Evolutionary conservation across 2,797 vertebrate genomes (phyloP), one percentile per base, ranked within the genome.

Genomic region (Chrysolophus pictus): DNA sequence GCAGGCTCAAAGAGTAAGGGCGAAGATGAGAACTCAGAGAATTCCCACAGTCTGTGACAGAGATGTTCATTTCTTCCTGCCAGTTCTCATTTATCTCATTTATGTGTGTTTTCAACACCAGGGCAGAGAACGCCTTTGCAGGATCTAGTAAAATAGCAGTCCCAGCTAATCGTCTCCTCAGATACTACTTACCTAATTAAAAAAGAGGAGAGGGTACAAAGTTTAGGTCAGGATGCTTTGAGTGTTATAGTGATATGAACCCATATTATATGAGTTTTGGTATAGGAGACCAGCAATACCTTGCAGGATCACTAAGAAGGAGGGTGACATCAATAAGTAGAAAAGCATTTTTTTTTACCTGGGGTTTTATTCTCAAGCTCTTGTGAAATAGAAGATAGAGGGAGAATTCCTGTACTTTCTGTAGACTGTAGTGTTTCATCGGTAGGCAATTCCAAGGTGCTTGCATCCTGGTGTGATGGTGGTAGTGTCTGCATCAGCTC

Each of bases 341-440:
- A 78, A 94, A 62, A 62, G 35, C 82, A 42, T 6, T 16, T 78
- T n/a, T 6, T 26, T 60, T 94, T 92, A 94, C 94, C 93, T 90
- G 21, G 14, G 3, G 11, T 68, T 69, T 5, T 8, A 6, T 44
- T 68, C 49, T 89, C 65, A 86, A 65, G 62, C 8, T 72, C 51
- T 21, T 55, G 65, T 58, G 84, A 91, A 60, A 31, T 28, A 67
- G 80, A 51, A 88, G 39, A 55, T 21, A 60, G 37, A 80, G 74
- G 69, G 71, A 8, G 62, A 82, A 68, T 84, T 74, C 28, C 2
- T 6, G 5, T 3, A 7, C 24, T 84, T 67, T 11, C 31, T 31
- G 33, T 2, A 3, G 42, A 14, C 35, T 53, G 33, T 5, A 46
- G 29, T 10, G 29, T 70, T 53, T 68, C 74, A 22, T 75, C 41